Percentiles rank a stretch among this genome's conserved stretches.
These are phyloP conservation scores for Drosophila eohydei DNA, from an alignment of 2,888 invertebrate genomes.

Conservation along the genomic window DNA sequence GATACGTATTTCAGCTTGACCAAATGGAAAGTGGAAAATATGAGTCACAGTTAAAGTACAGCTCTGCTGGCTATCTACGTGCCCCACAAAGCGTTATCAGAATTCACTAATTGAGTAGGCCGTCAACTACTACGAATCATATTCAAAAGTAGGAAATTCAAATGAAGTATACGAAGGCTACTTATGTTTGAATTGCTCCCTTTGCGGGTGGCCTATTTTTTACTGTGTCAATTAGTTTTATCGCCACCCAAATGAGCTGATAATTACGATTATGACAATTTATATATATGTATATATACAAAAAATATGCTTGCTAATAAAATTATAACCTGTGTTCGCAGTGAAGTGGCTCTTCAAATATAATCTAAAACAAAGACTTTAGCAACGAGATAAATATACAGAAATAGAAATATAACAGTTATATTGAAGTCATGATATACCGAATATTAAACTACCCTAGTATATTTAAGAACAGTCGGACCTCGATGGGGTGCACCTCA, in stretches of 20 bases:
- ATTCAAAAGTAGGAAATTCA: slow-evolving; percentile 25
- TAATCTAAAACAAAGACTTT: slow-evolving; percentile 32
- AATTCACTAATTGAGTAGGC: slow-evolving; percentile 13
- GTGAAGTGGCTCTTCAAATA: slow-evolving; percentile 29
- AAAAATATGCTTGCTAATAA: slow-evolving; percentile 22
- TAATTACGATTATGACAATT: slow-evolving; percentile 28
- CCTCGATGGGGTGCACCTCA: no score
- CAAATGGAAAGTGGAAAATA: slow-evolving; percentile 4
- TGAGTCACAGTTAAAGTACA: slow-evolving; percentile 28
- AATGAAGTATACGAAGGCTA: slow-evolving; percentile 13
- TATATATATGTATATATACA: neutral
- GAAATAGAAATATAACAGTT: slow-evolving; percentile 17
- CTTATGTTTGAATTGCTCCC: slow-evolving; percentile 23
- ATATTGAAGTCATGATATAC: neutral
- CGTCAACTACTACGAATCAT: slow-evolving; percentile 3
- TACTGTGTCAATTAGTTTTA: slow-evolving; percentile 36
- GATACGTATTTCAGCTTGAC: slow-evolving; percentile 22
- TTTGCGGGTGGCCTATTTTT: slow-evolving; percentile 37
- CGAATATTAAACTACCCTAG: neutral
- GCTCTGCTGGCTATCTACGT: neutral
- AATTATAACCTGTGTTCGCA: slow-evolving; percentile 22
- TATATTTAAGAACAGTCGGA: neutral
- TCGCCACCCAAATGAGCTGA: slow-evolving; percentile 33
- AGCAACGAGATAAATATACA: slow-evolving; percentile 31
- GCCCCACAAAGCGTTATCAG: slow-evolving; percentile 6